Base-by-base conservation (phyloP, 2,888 invertebrate genomes). In the Anagyrus pseudococci region DNA sequence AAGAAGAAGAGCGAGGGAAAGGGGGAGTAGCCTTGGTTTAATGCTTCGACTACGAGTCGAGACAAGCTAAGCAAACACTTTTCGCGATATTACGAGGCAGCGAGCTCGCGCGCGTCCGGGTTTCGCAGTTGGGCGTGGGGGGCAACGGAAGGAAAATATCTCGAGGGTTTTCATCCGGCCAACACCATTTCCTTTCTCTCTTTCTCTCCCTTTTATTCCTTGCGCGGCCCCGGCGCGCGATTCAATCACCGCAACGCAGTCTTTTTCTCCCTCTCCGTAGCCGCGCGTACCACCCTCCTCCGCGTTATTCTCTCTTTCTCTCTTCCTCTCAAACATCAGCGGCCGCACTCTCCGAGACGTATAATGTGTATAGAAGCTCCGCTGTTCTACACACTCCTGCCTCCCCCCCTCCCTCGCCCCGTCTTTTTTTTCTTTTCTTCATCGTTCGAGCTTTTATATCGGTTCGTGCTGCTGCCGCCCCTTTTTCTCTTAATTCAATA, bases 31-130 rank as follows among this genome's bases (percentile, higher is more conserved):
- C n/a, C n/a, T n/a, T 48, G 53, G 53, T 64, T 60, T 64, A 64
- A 64, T 64, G 53, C 57, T 59, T 41, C 46, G 25, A 37, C 29
- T n/a, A 17, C 40, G 56, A 49, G 29, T 43, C 58, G 73, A 77
- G 77, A 77, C 77, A 77, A 77, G 77, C 78, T 78, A 72, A 75
- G 78, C 77, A 80, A 80, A 80, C 76, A 80, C 77, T 78, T 78
- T 80, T 75, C 75, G 71, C 75, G 75, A 78, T 80, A 80, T 80
- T 80, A 76, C 76, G 43, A 44, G 58, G 54, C 29, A 58, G n/a
- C n/a, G n/a, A n/a, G n/a, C n/a, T n/a, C n/a, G n/a, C n/a, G n/a
- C n/a, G n/a, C n/a, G n/a, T n/a, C n/a, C n/a, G n/a, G n/a, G n/a
- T n/a, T n/a, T n/a, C n/a, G n/a, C n/a, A n/a, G n/a, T n/a, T n/a